Evolutionary conservation across 2,797 vertebrate species (phyloP).

Genomic region (Falco concolor): DNA sequence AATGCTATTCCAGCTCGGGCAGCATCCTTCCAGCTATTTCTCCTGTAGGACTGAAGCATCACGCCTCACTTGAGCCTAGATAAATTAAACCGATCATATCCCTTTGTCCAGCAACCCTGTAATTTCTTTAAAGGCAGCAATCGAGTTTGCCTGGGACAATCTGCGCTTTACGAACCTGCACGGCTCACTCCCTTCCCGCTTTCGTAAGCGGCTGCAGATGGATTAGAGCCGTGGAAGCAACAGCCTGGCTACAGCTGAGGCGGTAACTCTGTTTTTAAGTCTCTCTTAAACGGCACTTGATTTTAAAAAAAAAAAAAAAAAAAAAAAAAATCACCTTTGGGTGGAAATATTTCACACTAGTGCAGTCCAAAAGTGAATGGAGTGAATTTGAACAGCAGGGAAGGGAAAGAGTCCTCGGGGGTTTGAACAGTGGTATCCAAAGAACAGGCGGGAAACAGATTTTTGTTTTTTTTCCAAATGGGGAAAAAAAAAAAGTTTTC

Average conservation of each 20-base stretch:
- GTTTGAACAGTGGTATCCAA: constrained; percentile 1
- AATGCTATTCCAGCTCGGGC: neutral
- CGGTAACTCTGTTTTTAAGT: neutral
- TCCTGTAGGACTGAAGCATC: neutral
- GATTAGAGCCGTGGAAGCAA: neutral
- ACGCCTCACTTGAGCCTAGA: neutral
- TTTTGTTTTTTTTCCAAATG: neutral
- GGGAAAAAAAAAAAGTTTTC: neutral
- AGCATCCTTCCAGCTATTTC: neutral
- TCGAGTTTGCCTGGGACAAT: constrained; percentile 16
- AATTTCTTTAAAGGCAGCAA: constrained; percentile 60
- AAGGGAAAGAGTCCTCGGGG: neutral
- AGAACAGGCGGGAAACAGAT: neutral
- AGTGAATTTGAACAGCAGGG: neutral
- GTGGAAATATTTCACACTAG: constrained; percentile 13
- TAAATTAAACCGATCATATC: constrained; percentile 56
- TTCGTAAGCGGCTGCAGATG: constrained; percentile 39
- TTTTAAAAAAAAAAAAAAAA: neutral
- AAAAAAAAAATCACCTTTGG: neutral
- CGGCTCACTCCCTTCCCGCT: constrained; percentile 1
- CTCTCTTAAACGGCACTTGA: constrained; percentile 27
- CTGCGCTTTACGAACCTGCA: constrained; percentile 29
- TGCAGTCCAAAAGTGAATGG: neutral
- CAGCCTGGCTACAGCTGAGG: neutral
- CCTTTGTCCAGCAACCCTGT: constrained; percentile 51